These are phyloP conservation scores for Mercenaria mercenaria DNA, from an alignment of 1,140 invertebrate genomes.

Conservation along the genomic window DNA sequence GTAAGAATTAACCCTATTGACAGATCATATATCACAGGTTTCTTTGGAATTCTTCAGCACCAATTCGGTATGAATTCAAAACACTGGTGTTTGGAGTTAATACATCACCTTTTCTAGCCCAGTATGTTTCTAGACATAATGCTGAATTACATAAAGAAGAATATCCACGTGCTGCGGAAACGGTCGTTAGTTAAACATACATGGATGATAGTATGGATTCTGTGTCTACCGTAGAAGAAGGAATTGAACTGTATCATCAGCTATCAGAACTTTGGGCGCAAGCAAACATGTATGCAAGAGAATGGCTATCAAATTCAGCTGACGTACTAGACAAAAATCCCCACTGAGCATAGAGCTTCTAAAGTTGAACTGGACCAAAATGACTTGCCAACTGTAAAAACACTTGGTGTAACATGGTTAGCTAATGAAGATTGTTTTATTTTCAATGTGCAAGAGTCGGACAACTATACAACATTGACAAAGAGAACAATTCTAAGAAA, in stretches of 20 bases:
- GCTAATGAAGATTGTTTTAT: constrained; percentile 37
- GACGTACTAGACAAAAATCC: constrained; percentile 16
- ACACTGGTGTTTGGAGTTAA: constrained; percentile 57
- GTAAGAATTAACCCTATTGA: constrained; percentile 26
- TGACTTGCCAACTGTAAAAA: constrained; percentile 44
- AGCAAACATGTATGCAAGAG: constrained; percentile 22
- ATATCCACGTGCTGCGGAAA: constrained; percentile 34
- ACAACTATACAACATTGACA: too few relatives aligned
- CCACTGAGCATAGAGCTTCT: background rate
- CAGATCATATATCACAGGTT: constrained; percentile 47
- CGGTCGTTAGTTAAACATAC: constrained; percentile 22
- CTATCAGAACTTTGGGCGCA: background rate
- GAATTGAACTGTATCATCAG: constrained; percentile 33
- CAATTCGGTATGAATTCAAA: constrained; percentile 29
- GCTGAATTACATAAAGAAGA: background rate
- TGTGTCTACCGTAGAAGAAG: background rate
- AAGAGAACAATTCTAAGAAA: constrained; percentile 47
- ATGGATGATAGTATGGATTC: constrained; percentile 51
- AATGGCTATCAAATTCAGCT: constrained; percentile 45
- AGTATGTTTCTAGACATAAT: constrained; percentile 44
- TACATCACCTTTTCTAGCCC: constrained; percentile 64
- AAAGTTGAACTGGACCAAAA: constrained; percentile 28
- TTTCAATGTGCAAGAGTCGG: too few relatives aligned
- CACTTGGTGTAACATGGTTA: too few relatives aligned
- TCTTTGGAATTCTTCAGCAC: constrained; percentile 14